These are phyloP conservation scores for Endotricha flammealis DNA, from an alignment of 2,888 invertebrate species.

Conservation along the genomic window DNA sequence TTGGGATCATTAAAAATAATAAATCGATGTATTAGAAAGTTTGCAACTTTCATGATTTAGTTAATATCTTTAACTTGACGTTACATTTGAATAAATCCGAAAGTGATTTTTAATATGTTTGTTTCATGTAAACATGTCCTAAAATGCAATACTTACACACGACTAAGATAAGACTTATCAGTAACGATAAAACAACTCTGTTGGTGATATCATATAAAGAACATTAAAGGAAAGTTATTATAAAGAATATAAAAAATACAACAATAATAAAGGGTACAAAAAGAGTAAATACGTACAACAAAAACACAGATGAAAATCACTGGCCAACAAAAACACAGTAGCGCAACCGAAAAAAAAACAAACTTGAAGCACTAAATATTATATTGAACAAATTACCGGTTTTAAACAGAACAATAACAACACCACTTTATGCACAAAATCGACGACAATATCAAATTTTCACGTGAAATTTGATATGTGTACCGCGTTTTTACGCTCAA, in stretches of 20 bases:
- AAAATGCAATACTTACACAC: conserved; percentile 43
- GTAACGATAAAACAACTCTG: conserved; percentile 66
- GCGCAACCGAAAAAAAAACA: conserved; percentile 40
- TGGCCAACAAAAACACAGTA: conserved; percentile 62
- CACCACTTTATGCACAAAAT: conserved; percentile 58
- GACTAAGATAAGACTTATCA: conserved; percentile 61
- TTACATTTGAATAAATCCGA: conserved; percentile 8
- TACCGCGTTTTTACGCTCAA: conserved; percentile 42
- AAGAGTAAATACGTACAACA: conserved; percentile 54
- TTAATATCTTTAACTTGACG: background rate
- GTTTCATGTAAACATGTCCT: conserved; percentile 21
- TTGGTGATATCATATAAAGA: conserved; percentile 54
- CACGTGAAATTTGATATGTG: conserved; percentile 76
- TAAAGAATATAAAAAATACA: conserved; percentile 22
- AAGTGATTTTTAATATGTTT: background rate
- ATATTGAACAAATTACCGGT: conserved; percentile 46
- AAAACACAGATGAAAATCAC: conserved; percentile 51
- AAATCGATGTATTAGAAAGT: conserved; percentile 1
- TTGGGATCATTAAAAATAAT: too few relatives aligned
- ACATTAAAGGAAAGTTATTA: conserved; percentile 25
- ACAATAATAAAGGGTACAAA: conserved; percentile 28
- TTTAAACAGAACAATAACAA: conserved; percentile 49
- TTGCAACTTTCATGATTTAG: background rate
- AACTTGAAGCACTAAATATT: conserved; percentile 40
- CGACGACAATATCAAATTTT: conserved; percentile 75